Percentiles rank a stretch among this genome's conserved stretches.
Evolutionary conservation across 2,113 vertebrate species (phyloP).

Genomic region (Ptychochromis oligacanthus): DNA sequence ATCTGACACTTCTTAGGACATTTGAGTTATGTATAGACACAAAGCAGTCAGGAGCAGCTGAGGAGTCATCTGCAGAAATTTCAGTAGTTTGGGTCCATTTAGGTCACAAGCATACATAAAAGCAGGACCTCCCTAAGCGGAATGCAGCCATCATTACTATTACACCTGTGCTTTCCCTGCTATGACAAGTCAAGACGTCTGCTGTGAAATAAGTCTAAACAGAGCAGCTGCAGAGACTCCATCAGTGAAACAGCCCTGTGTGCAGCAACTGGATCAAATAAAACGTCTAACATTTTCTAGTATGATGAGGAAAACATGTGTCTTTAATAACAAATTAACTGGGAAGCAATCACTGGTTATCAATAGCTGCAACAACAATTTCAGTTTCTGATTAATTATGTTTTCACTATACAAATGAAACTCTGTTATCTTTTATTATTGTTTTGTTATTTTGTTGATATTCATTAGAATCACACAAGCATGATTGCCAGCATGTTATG

Average conservation of each 20-base stretch:
- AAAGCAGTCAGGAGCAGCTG: not conserved
- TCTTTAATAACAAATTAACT: not conserved
- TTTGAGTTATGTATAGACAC: not conserved
- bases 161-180: not conserved
- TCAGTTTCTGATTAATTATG: not conserved
- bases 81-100: not conserved
- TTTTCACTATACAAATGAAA: not conserved
- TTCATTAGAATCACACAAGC: not conserved
- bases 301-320: not conserved
- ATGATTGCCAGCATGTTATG: not conserved
- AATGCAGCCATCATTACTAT: not conserved
- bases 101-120: not conserved
- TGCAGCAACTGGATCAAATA: not conserved
- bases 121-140: not conserved
- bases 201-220: not conserved
- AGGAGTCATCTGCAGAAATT: not conserved
- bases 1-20: accelerated
- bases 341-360: not conserved
- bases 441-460: not conserved
- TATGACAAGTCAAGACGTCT: not conserved
- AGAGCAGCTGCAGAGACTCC: not conserved
- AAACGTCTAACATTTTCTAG: not conserved
- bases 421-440: no score
- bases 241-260: not conserved
- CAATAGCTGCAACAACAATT: not conserved